phyloP scores from a whole-genome alignment of 1,140 invertebrate genomes.

The Drosophila repleta region DNA sequence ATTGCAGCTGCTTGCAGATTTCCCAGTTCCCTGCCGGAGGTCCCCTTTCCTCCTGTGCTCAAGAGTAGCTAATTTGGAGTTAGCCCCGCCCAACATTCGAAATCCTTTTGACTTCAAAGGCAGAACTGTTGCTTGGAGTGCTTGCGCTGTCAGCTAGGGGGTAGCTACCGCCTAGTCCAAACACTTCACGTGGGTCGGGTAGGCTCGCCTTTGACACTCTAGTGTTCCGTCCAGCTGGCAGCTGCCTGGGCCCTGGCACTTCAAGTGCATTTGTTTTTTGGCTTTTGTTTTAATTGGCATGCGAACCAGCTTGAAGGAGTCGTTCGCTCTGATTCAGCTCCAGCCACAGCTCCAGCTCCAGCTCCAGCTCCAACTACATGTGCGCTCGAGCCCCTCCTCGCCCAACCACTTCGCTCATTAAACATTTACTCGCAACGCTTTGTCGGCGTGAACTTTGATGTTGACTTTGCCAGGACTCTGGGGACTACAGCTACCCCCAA shows the following conservation, averaged over 20 bases:
- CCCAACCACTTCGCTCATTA: conserved; percentile 63
- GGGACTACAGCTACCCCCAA: conserved; percentile 4
- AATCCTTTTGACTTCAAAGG: conserved; percentile 78
- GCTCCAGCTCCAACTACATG: conserved; percentile 52
- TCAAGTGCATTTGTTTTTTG: conserved; percentile 80
- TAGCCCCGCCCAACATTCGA: conserved; percentile 29
- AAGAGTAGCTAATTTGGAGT: conserved; percentile 75
- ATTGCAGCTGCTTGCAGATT: conserved; percentile 1
- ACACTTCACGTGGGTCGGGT: conserved; percentile 70
- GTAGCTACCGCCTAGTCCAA: conserved; percentile 28
- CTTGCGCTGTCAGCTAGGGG: conserved; percentile 16
- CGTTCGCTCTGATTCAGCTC: conserved; percentile 40
- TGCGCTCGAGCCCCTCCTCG: conserved; percentile 3
- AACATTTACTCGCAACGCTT: conserved; percentile 79
- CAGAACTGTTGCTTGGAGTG: conserved; percentile 80
- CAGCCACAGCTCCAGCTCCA: conserved; percentile 6
- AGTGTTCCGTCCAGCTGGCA: conserved; percentile 5
- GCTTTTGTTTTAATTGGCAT: conserved; percentile 82
- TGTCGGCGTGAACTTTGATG: conserved; percentile 82
- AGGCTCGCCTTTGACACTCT: conserved; percentile 67
- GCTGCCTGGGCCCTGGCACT: conserved; percentile 19
- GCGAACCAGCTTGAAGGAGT: conserved; percentile 64
- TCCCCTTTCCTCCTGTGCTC: conserved; percentile 3
- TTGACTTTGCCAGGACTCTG: conserved; percentile 64
- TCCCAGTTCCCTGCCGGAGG: neutral